Evolutionary conservation across 1,140 invertebrate genomes (phyloP).

Genomic region (Lucilia sericata): DNA sequence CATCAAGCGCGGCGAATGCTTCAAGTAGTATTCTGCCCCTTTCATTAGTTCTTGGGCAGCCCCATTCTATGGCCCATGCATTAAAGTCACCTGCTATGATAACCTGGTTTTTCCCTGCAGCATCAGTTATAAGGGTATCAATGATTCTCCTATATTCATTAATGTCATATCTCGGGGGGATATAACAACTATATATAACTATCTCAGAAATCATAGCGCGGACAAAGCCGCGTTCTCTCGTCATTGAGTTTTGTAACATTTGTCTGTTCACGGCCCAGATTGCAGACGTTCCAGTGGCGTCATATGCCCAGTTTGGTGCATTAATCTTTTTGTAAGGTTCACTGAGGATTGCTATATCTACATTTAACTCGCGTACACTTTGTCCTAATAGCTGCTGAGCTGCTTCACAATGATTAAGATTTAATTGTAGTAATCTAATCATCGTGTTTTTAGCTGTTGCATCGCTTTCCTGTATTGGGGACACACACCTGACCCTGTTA

Average conservation of each 20-base stretch:
- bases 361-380: neutral
- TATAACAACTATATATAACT: slow-evolving; percentile 4
- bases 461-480: neutral
- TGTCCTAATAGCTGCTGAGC: neutral
- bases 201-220: neutral
- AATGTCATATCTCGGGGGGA: neutral
- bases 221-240: neutral
- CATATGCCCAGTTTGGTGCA: neutral
- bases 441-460: neutral
- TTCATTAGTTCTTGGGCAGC: neutral
- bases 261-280: neutral
- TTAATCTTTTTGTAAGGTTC: neutral
- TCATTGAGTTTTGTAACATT: too few species aligned
- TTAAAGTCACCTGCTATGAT: slow-evolving; percentile 35
- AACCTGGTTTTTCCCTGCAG: neutral
- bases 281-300: neutral
- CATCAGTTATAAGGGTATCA: neutral
- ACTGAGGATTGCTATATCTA: neutral
- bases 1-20: slow-evolving; percentile 7
- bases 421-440: neutral
- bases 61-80: slow-evolving; percentile 33
- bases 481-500: neutral
- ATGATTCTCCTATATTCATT: neutral
- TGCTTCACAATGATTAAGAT: neutral
- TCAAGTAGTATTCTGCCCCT: slow-evolving; percentile 11